phyloP scores from a whole-genome alignment of 2,888 invertebrate genomes.

The Hirtodrosophila alboralis region DNA sequence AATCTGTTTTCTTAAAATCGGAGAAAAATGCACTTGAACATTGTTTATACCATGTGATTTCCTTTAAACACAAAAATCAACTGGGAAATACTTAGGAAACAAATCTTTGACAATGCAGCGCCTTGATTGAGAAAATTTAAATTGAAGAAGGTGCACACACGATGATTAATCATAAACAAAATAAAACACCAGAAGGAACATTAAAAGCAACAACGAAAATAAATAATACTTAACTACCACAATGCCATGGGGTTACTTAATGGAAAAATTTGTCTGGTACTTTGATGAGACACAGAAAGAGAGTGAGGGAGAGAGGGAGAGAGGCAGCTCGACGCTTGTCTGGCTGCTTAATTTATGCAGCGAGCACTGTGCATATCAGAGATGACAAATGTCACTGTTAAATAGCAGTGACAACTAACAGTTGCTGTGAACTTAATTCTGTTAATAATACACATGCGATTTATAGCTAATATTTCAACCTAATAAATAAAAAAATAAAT shows the following conservation, averaged over 20 bases:
- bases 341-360: conserved; percentile 61
- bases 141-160: conserved; percentile 30
- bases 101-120: conserved; percentile 54
- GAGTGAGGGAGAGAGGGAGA: not conserved
- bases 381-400: too few relatives aligned
- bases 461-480: too few relatives aligned
- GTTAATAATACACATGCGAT: too few relatives aligned
- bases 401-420: too few relatives aligned
- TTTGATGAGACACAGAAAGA: not conserved
- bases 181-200: conserved; percentile 22
- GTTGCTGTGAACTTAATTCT: too few relatives aligned
- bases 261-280: conserved; percentile 30
- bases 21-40: conserved; percentile 41
- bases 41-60: conserved; percentile 40
- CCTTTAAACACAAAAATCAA: conserved; percentile 37
- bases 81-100: conserved; percentile 25
- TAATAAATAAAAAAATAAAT: too few relatives aligned
- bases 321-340: conserved; percentile 7
- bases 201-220: conserved; percentile 38
- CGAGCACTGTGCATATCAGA: conserved; percentile 38
- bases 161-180: conserved; percentile 67
- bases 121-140: conserved; percentile 57
- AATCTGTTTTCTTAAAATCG: conserved; percentile 1
- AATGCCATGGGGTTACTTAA: conserved; percentile 36
- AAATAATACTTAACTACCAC: conserved; percentile 55